phyloP scores from a whole-genome alignment of 2,113 vertebrate species.

The Polypterus senegalus region DNA sequence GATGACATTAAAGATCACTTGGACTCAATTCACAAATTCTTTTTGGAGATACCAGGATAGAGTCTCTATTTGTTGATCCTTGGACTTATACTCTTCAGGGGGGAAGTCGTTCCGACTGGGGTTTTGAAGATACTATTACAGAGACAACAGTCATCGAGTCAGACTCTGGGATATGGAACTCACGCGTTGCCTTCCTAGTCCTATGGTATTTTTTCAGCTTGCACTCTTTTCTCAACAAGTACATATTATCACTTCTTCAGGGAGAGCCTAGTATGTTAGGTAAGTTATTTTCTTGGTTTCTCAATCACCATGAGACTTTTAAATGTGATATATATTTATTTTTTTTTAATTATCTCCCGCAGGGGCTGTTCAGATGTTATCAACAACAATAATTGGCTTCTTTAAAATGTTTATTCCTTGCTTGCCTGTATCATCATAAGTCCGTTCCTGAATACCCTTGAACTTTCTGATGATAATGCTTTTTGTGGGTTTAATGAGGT shows the following conservation, averaged over 20 bases:
- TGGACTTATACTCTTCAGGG: no score
- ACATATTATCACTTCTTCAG: conserved; percentile 81
- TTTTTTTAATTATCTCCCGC: background rate
- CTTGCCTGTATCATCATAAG: conserved; percentile 84
- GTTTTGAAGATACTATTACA: conserved; percentile 80
- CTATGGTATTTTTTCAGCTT: conserved; percentile 96
- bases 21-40: no score
- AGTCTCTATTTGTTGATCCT: no score
- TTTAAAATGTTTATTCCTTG: conserved; percentile 80
- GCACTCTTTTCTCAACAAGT: conserved; percentile 93
- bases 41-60: no score
- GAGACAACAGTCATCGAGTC: conserved; percentile 86
- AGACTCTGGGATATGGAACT: conserved; percentile 71
- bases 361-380: conserved; percentile 95
- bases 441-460: conserved; percentile 63
- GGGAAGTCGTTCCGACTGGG: no score
- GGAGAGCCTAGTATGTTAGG: conserved; percentile 89
- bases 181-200: conserved; percentile 61
- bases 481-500: conserved; percentile 93
- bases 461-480: conserved; percentile 94
- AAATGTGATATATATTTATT: background rate
- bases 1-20: no score
- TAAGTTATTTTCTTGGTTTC: conserved; percentile 29
- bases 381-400: conserved; percentile 81
- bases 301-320: background rate